Base-by-base conservation (phyloP, 2,888 invertebrate genomes). In the Rhodophaea formosa region DNA sequence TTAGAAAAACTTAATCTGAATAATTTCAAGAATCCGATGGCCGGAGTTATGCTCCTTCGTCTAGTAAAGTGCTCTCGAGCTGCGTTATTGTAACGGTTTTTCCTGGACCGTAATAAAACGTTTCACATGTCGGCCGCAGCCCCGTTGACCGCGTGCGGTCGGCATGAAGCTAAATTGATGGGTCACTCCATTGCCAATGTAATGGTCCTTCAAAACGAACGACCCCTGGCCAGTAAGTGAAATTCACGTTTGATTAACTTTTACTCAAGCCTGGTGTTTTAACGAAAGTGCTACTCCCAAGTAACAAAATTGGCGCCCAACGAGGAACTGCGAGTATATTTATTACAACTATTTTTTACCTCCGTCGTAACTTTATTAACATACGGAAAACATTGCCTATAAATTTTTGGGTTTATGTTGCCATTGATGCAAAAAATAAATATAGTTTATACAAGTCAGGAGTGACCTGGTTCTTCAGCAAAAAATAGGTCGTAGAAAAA, bases 241-340 rank as follows among this genome's bases (percentile, higher is more conserved):
- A 88, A 86, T 87, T 88, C 81, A 88, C 88, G 86, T 84, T 84
- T 88, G 86, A 88, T 88, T 88, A 88, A 88, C 85, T 87, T 86
- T 84, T 79, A 78, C 82, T 82, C 72, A 74, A 75, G 75, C 72
- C 69, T 72, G 62, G 64, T 67, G 70, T 65, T 68, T 67, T 65
- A 66, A 66, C 61, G 60, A 63, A 67, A 70, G 68, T 70, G 65
- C 62, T 62, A 57, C 59, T 49, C 60, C 60, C 53, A 59, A 65
- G 61, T 62, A 60, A 58, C 54, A 55, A 55, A 53, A 53, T 47
- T 30, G 47, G 47, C 47, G 30, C 47, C 47, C 47, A 47, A 46
- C 23, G 43, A 15, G 43, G 14, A 15, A 44, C 43, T 15, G 23
- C 23, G 17, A 12, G 17, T 59, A 59, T 39, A 53, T 59, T 62